Conservation (phyloP, 1,140 invertebrate genomes). For the Neotoxoptera formosana region DNA sequence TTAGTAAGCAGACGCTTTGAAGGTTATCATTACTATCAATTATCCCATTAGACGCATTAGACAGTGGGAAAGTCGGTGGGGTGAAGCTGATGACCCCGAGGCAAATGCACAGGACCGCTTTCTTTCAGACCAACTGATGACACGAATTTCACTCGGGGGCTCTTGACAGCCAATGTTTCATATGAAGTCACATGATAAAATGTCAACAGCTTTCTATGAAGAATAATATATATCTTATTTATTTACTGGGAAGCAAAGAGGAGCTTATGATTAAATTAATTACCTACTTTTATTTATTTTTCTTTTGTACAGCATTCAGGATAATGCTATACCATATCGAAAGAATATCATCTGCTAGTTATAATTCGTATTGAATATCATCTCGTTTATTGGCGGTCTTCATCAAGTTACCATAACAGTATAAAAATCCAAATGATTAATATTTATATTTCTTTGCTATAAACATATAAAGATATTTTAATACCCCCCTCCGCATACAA, state of each 20-base stretch:
- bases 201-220: conserved; percentile 47
- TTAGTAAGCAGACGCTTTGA: conserved; percentile 30
- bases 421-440: neutral
- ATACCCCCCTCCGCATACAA: neutral
- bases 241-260: neutral
- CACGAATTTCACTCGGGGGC: conserved; percentile 49
- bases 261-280: neutral
- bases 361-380: neutral
- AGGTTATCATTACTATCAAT: conserved; percentile 38
- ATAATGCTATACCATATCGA: neutral
- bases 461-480: neutral
- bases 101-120: conserved; percentile 51
- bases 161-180: neutral
- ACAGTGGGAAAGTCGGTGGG: conserved; percentile 49
- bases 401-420: neutral
- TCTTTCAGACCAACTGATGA: conserved; percentile 39
- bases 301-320: neutral
- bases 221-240: neutral
- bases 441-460: neutral
- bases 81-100: conserved; percentile 52
- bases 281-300: neutral
- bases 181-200: conserved; percentile 49
- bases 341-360: neutral
- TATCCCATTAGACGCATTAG: conserved; percentile 41
- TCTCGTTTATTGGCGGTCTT: neutral